A percentile compares a stretch with the other conserved stretches of the same genome.
Evolutionary conservation across 1,140 invertebrate genomes (phyloP).

Genomic region (Euwallacea similis): DNA sequence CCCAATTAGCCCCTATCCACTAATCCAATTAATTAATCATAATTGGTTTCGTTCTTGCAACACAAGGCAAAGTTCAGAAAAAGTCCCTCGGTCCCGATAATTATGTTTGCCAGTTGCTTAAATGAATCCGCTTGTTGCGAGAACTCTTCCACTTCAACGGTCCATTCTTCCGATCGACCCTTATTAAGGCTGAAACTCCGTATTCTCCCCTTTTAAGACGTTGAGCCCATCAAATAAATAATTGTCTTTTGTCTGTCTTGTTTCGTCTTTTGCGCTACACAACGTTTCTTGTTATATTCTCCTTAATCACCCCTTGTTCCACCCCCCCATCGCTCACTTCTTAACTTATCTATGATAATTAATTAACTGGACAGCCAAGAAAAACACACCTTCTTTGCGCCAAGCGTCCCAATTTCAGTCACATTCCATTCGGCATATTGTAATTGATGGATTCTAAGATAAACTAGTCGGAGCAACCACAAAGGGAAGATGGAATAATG

Average conservation of each 20-base stretch:
- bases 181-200: constrained; percentile 8
- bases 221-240: constrained; percentile 7
- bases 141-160: constrained; percentile 19
- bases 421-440: too few species aligned
- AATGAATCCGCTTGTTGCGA: constrained; percentile 21
- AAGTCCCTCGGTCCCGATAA: constrained; percentile 1
- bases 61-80: background rate
- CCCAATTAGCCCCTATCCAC: too few species aligned
- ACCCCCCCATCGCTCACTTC: too few species aligned
- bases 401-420: too few species aligned
- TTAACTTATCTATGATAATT: too few species aligned
- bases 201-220: constrained; percentile 6
- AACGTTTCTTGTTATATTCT: too few species aligned
- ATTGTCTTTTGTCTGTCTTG: background rate
- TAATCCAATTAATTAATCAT: constrained; percentile 9
- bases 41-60: background rate
- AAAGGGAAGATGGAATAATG: constrained; percentile 8
- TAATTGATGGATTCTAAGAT: too few species aligned
- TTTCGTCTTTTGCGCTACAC: background rate
- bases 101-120: constrained; percentile 23
- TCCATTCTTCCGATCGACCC: constrained; percentile 11
- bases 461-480: background rate
- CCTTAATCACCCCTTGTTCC: too few species aligned
- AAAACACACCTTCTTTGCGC: too few species aligned
- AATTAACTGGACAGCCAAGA: too few species aligned